Evolutionary conservation across 2,888 invertebrate species (phyloP), one percentile per base, ranked within the genome.

Genomic region (Periphyllus acericola): DNA sequence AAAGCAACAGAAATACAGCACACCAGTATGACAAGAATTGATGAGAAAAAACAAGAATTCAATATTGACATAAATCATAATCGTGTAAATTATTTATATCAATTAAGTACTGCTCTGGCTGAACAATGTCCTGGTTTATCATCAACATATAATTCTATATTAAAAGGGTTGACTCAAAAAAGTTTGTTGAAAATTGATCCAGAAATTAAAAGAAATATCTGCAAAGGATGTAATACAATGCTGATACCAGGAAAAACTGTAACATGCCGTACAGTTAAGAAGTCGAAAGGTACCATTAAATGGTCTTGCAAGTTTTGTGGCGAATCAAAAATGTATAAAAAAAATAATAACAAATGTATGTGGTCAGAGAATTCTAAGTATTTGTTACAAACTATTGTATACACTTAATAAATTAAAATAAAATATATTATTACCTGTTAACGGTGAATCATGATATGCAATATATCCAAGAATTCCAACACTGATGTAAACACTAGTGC

Each of bases 391-490:
- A 84, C 34, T 29, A 88, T 82, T 74, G 6, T 19, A 25, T 71
- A 72, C 32, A 32, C 1, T 80, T 72, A 80, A 86, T 66, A 81
- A 86, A 81, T 78, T 68, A 79, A 86, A 81, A 85, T 68, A 79
- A 71, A 79, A 55, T 68, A n/a, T 83, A 81, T 40, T 90, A 91
- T 90, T 90, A 94, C 95, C 96, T 89, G 95, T 94, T 91, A 97
- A 96, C 29, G 94, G 93, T 90, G 95, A 94, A 6, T 94, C 94
- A 89, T 95, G 95, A 92, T 97, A 98, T 0, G 98, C 98, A 79
- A 97, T 94, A 92, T 97, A 98, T 3, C 99, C 99, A 91, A 98
- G 97, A 90, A 96, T 94, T 68, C 99, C 99, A 80, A 98, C 96
- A 90, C 96, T 95, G 89, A 98, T 94, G 91, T 99, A 99, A 46